Conservation (phyloP, 2,888 invertebrate species). For the Drosophila eohydei region DNA sequence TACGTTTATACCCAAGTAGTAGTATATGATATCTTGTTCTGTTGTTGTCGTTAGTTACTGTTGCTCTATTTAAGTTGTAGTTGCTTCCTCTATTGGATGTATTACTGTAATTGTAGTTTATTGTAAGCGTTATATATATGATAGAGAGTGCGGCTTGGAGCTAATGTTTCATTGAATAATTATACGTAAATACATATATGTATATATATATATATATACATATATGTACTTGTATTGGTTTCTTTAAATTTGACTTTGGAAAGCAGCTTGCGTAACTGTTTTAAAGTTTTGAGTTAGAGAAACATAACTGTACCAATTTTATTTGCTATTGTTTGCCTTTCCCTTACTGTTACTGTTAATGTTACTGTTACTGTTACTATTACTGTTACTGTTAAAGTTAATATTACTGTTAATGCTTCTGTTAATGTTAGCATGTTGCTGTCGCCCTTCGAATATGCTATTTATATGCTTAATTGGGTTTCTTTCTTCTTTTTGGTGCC, state of each 20-base stretch:
- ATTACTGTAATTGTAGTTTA: slow-evolving; percentile 58
- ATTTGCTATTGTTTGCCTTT: slow-evolving; percentile 25
- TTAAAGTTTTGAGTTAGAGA: slow-evolving; percentile 6
- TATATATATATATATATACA: slow-evolving; percentile 30
- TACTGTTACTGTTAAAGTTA: slow-evolving; percentile 11
- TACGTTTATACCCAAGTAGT: slow-evolving; percentile 4
- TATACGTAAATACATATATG: slow-evolving; percentile 23
- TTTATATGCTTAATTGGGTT: slow-evolving; percentile 29
- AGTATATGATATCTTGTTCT: slow-evolving; percentile 1
- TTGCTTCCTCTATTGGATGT: slow-evolving; percentile 6
- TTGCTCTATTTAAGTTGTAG: slow-evolving; percentile 8
- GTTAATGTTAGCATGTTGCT: slow-evolving; percentile 23
- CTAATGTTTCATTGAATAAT: slow-evolving; percentile 78
- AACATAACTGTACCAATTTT: slow-evolving; percentile 33
- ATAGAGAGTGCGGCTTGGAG: slow-evolving; percentile 70
- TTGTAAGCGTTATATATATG: slow-evolving; percentile 58
- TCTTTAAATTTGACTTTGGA: slow-evolving; percentile 40
- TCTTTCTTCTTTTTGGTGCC: slow-evolving; percentile 16
- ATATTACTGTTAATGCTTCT: slow-evolving; percentile 18
- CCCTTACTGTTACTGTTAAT: slow-evolving; percentile 21
- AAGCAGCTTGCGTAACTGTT: slow-evolving; percentile 20
- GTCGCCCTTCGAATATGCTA: slow-evolving; percentile 13
- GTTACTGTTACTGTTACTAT: slow-evolving; percentile 10
- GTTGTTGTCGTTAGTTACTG: neutral
- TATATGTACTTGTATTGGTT: slow-evolving; percentile 41